These are phyloP conservation scores for Trematomus bernacchii DNA, from an alignment of 2,797 vertebrate species.

Conservation along the genomic window DNA sequence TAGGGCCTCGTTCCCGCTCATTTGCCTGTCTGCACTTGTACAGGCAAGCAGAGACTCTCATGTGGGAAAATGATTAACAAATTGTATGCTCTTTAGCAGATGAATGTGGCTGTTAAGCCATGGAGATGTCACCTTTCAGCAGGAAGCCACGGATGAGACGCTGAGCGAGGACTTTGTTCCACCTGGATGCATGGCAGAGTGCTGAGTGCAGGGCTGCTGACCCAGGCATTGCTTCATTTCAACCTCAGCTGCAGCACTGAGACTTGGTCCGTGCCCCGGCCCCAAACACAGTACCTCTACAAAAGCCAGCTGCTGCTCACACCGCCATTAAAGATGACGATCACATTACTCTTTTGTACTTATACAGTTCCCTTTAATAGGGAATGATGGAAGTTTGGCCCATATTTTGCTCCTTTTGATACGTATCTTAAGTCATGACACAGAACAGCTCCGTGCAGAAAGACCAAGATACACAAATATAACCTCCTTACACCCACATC, in stretches of 20 bases:
- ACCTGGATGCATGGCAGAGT: conserved; percentile 81
- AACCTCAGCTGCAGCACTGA: conserved; percentile 70
- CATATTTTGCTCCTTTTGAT: conserved; percentile 23
- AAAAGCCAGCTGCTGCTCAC: conserved; percentile 45
- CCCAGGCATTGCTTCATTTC: conserved; percentile 79
- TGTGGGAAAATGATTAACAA: conserved; percentile 79
- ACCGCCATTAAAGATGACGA: conserved; percentile 41
- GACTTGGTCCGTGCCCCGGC: conserved; percentile 43
- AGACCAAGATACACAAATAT: conserved; percentile 36
- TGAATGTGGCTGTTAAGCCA: conserved; percentile 79
- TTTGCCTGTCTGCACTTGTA: conserved; percentile 69
- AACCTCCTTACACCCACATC: conserved; percentile 56
- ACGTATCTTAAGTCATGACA: conserved; percentile 1
- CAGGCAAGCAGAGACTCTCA: conserved; percentile 67
- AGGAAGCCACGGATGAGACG: conserved; percentile 74
- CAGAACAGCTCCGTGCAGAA: conserved; percentile 16
- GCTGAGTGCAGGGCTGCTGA: conserved; percentile 83
- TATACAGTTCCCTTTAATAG: conserved; percentile 13
- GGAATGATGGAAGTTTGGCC: neutral
- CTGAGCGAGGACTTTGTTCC: conserved; percentile 81
- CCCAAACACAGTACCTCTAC: conserved; percentile 39
- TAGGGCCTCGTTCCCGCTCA: conserved; percentile 40
- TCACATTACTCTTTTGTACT: conserved; percentile 29
- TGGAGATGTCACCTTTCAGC: conserved; percentile 80
- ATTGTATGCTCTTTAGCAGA: conserved; percentile 83